Evolutionary conservation across 2,888 invertebrate species (phyloP), one percentile per base, ranked within the genome.

Genomic region (Cylindroiulus punctatus): DNA sequence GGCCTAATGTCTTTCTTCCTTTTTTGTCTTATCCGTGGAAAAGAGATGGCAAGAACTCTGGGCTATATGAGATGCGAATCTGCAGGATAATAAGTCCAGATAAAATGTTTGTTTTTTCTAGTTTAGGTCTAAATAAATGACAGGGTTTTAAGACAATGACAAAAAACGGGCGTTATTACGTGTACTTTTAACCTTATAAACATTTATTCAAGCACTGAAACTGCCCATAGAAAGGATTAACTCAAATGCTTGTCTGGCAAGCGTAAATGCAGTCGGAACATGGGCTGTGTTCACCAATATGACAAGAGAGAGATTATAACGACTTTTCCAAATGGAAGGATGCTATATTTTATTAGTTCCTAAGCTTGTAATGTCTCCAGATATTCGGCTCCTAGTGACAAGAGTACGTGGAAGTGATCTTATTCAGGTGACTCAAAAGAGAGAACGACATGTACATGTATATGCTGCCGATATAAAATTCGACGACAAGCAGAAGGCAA

Each of bases 51-150:
- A 57, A 57, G 22, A 57, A 57, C 57, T 19, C 7, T n/a, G n/a
- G 57, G 57, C n/a, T 57, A n/a, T 57, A 57, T 57, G 57, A n/a
- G 57, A 57, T 57, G 57, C 57, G 57, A 57, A 57, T 57, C 57
- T 2, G 57, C 57, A 57, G 57, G 57, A 57, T 57, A 57, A 57
- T 57, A 57, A 57, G 57, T 57, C n/a, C 57, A 57, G 57, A 57
- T 57, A 57, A 57, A 57, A 57, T 57, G 57, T n/a, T 57, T 57
- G 19, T 57, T 57, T 57, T n/a, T n/a, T n/a, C 57, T 57, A 8
- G n/a, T 57, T 57, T 57, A 2, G 57, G 57, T 57, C 57, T 57
- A 57, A 57, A 57, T 57, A 57, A 57, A 57, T 57, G 57, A 57
- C 57, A 57, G 57, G 57, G 57, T 57, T 57, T 57, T 57, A 57